Evolutionary conservation across 1,140 invertebrate species (phyloP).

Genomic region (Batillaria attramentaria): DNA sequence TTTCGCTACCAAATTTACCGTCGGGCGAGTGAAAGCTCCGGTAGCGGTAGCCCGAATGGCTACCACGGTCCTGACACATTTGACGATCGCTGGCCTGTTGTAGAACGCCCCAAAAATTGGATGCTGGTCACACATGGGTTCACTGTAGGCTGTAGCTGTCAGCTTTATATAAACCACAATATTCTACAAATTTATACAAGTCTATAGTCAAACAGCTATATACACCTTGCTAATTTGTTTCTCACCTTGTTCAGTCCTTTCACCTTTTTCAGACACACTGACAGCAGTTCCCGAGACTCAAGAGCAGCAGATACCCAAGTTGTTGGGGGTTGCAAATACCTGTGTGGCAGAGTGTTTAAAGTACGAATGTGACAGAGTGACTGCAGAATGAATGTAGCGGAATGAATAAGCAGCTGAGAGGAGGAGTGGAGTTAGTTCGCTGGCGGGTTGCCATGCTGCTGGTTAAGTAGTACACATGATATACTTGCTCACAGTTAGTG

Average conservation of each 20-base stretch:
- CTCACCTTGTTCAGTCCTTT: slow-evolving; percentile 93
- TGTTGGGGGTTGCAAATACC: slow-evolving; percentile 93
- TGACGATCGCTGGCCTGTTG: too few relatives aligned
- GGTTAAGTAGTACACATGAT: not conserved
- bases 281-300: slow-evolving; percentile 93
- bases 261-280: slow-evolving; percentile 93
- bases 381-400: not conserved
- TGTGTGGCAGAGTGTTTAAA: slow-evolving; percentile 56
- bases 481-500: not conserved
- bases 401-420: not conserved
- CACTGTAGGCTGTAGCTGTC: not conserved
- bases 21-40: too few relatives aligned
- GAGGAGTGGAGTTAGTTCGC: not conserved
- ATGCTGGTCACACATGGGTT: not conserved
- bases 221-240: not conserved
- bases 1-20: too few relatives aligned
- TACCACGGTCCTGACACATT: too few relatives aligned
- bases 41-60: too few relatives aligned
- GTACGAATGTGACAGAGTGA: not conserved
- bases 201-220: not conserved
- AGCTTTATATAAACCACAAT: not conserved
- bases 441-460: not conserved
- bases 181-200: not conserved
- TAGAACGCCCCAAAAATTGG: not conserved
- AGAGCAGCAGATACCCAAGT: slow-evolving; percentile 91